These are phyloP conservation scores for Mycetomoellerius zeteki DNA, from an alignment of 1,140 invertebrate genomes.

Conservation along the genomic window DNA sequence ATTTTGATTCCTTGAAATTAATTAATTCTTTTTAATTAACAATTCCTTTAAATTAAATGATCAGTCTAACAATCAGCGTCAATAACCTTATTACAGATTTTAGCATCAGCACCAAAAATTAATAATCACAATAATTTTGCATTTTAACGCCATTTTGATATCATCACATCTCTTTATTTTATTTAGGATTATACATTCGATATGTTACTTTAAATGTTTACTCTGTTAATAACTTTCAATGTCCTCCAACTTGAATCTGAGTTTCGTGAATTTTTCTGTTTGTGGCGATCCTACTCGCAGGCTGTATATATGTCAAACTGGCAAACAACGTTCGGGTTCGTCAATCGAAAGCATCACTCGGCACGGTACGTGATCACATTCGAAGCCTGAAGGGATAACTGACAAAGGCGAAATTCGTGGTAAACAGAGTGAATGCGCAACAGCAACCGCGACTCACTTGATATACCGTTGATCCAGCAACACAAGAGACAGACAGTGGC, in stretches of 20 bases:
- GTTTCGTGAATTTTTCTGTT: background rate
- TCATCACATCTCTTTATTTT: no score
- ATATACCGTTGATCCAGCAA: constrained; percentile 62
- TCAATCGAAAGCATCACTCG: background rate
- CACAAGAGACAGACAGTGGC: constrained; percentile 26
- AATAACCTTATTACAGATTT: no score
- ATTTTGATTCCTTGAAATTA: no score
- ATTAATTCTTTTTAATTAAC: no score
- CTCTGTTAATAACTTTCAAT: background rate
- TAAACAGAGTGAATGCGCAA: constrained; percentile 41
- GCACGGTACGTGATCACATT: background rate
- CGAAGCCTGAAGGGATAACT: background rate
- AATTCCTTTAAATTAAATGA: no score
- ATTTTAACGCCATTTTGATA: no score
- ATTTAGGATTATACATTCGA: background rate
- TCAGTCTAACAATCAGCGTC: no score
- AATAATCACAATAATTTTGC: no score
- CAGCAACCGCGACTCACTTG: constrained; percentile 57
- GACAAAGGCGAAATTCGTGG: constrained; percentile 51
- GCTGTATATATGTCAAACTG: background rate
- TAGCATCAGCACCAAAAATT: no score
- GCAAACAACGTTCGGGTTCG: background rate
- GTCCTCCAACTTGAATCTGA: background rate
- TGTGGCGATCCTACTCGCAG: background rate
- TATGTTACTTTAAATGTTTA: background rate